A percentile compares a stretch with the other conserved stretches of the same genome.
Conservation (phyloP, 2,888 invertebrate genomes). For the Dastarcus helophoroides region DNA sequence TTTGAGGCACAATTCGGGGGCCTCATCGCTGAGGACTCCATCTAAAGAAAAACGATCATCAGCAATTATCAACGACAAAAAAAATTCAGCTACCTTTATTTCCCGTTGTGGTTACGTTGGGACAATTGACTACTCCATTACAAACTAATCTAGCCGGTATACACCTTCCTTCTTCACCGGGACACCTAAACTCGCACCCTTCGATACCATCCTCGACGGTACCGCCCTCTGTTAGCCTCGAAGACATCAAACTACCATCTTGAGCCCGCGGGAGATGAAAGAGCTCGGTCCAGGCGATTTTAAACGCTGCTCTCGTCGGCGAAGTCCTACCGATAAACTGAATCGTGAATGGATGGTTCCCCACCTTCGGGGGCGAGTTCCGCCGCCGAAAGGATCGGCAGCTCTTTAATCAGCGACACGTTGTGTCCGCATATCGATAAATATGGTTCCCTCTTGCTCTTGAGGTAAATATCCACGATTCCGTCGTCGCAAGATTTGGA, state of each 20-base stretch:
- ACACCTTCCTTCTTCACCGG: constrained; percentile 71
- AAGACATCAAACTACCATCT: constrained; percentile 66
- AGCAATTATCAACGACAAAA: too few species aligned
- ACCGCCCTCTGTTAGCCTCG: constrained; percentile 56
- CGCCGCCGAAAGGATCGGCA: constrained; percentile 69
- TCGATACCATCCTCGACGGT: constrained; percentile 36
- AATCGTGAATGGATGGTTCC: constrained; percentile 41
- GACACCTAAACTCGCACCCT: constrained; percentile 79
- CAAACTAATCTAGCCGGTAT: constrained; percentile 75
- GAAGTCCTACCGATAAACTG: constrained; percentile 62
- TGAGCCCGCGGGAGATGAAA: constrained; percentile 76
- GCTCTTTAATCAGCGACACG: constrained; percentile 65
- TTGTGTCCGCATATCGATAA: constrained; percentile 78
- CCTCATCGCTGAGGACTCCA: constrained; percentile 52
- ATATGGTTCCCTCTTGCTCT: constrained; percentile 45
- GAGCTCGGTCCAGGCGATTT: constrained; percentile 82
- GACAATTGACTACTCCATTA: constrained; percentile 81
- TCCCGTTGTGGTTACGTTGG: constrained; percentile 55
- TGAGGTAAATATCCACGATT: constrained; percentile 63
- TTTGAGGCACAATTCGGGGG: constrained; percentile 54
- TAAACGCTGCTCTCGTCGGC: constrained; percentile 74
- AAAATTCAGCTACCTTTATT: constrained; percentile 38
- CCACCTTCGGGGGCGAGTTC: constrained; percentile 57
- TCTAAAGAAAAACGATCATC: constrained; percentile 23
- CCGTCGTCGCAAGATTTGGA: constrained; percentile 80